phyloP scores from a whole-genome alignment of 2,113 vertebrate genomes.

The Hippoglossus stenolepis region DNA sequence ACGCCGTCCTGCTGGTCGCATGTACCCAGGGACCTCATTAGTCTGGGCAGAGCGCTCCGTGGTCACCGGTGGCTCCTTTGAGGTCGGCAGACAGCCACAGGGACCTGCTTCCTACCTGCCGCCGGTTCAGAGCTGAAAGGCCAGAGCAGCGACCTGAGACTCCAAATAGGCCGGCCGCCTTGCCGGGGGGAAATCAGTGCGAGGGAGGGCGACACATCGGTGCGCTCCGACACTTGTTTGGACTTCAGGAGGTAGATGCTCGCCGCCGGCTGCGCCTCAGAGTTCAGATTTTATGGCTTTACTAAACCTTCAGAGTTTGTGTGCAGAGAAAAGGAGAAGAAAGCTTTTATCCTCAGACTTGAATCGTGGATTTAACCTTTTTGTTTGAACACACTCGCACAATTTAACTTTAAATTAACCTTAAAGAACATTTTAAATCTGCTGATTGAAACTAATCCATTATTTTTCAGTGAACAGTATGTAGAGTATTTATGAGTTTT shows the following conservation, averaged over 20 bases:
- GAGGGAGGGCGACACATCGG: slow-evolving; percentile 22
- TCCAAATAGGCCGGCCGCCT: slow-evolving; percentile 31
- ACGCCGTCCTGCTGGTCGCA: slow-evolving; percentile 18
- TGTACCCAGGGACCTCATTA: slow-evolving; percentile 71
- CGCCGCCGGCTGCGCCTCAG: no score
- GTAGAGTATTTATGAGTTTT: no score
- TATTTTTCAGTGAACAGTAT: no score
- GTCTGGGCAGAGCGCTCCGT: slow-evolving; percentile 25
- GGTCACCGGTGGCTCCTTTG: slow-evolving; percentile 49
- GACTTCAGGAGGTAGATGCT: slow-evolving; percentile 45
- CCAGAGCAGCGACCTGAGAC: slow-evolving; percentile 50
- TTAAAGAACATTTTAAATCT: no score
- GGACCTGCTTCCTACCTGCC: slow-evolving; percentile 34
- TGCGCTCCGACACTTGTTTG: slow-evolving; percentile 37
- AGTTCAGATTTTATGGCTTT: neutral
- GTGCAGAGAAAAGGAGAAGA: neutral
- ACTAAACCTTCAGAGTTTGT: neutral
- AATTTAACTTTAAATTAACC: no score
- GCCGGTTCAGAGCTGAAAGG: slow-evolving; percentile 43
- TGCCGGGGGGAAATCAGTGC: slow-evolving; percentile 44
- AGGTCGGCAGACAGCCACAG: slow-evolving; percentile 47
- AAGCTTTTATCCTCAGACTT: neutral
- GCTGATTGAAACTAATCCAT: no score
- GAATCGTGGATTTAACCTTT: neutral
- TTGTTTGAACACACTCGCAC: neutral